Percentiles rank a stretch among this genome's conserved stretches.
Evolutionary conservation across 2,113 vertebrate genomes (phyloP).

Genomic region (Perca schrenkii): DNA sequence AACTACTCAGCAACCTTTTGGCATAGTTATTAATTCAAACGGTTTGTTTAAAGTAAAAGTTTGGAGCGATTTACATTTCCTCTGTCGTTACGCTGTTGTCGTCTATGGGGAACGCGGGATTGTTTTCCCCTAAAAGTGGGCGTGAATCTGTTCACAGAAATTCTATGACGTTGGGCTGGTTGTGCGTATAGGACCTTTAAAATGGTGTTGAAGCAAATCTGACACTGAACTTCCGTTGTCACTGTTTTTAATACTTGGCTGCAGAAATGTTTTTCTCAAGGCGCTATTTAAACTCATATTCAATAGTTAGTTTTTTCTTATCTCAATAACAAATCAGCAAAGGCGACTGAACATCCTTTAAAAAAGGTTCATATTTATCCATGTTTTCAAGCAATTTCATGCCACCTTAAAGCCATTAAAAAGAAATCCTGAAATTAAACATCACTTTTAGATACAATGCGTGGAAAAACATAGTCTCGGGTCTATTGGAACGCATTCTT

Average conservation of each 20-base stretch:
- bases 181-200: not conserved
- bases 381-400: conserved; percentile 41
- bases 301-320: conserved; percentile 15
- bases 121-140: too few relatives aligned
- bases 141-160: too few relatives aligned
- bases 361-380: conserved; percentile 31
- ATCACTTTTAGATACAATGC: conserved; percentile 43
- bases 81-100: too few relatives aligned
- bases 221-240: not conserved
- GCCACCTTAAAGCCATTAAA: conserved; percentile 54
- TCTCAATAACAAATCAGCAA: conserved; percentile 41
- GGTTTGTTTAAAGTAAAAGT: too few relatives aligned
- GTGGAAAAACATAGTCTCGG: conserved; percentile 45
- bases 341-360: conserved; percentile 1
- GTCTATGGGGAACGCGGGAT: too few relatives aligned
- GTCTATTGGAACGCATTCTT: conserved; percentile 43
- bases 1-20: too few relatives aligned
- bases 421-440: conserved; percentile 57
- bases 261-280: conserved; percentile 2
- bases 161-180: too few relatives aligned
- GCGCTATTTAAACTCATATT: not conserved
- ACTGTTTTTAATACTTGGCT: not conserved
- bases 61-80: too few relatives aligned
- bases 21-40: too few relatives aligned
- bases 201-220: not conserved